Percentiles rank a stretch among this genome's conserved stretches.
These are phyloP conservation scores for Neria commutata DNA, from an alignment of 2,888 invertebrate genomes.

Conservation along the genomic window DNA sequence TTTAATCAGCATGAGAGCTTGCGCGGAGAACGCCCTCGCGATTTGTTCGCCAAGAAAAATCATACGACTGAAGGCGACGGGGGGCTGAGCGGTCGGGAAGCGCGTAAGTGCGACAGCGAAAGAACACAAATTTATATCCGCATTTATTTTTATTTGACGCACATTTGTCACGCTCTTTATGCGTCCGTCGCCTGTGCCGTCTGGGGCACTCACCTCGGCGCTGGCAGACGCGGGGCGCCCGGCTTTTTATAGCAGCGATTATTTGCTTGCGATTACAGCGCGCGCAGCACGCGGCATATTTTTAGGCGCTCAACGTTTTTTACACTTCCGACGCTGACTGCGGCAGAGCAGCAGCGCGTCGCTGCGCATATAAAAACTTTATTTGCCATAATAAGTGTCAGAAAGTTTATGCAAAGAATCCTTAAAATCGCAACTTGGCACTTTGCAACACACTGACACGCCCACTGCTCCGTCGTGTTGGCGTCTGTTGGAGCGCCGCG, in stretches of 20 bases:
- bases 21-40: not conserved
- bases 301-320: slow-evolving; percentile 1
- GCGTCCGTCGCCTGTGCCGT: too few species aligned
- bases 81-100: too few species aligned
- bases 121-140: slow-evolving; percentile 33
- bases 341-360: not conserved
- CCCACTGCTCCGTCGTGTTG: not conserved
- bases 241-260: too few species aligned
- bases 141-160: slow-evolving; percentile 16
- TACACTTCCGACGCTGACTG: not conserved
- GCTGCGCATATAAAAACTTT: slow-evolving; percentile 9
- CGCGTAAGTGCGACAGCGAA: slow-evolving; percentile 51
- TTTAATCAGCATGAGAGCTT: slow-evolving; percentile 48
- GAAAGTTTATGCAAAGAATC: slow-evolving; percentile 11
- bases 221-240: too few species aligned
- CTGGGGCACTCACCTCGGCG: too few species aligned
- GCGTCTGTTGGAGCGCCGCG: not conserved
- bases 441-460: not conserved
- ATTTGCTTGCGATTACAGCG: slow-evolving; percentile 13
- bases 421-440: not conserved
- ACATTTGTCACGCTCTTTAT: slow-evolving; percentile 2
- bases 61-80: not conserved
- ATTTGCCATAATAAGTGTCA: slow-evolving; percentile 17
- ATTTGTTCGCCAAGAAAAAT: not conserved
- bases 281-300: slow-evolving; percentile 8